A percentile compares a stretch with the other conserved stretches of the same genome.
phyloP scores from a whole-genome alignment of 1,140 invertebrate species.

The Luehdorfia chinensis region DNA sequence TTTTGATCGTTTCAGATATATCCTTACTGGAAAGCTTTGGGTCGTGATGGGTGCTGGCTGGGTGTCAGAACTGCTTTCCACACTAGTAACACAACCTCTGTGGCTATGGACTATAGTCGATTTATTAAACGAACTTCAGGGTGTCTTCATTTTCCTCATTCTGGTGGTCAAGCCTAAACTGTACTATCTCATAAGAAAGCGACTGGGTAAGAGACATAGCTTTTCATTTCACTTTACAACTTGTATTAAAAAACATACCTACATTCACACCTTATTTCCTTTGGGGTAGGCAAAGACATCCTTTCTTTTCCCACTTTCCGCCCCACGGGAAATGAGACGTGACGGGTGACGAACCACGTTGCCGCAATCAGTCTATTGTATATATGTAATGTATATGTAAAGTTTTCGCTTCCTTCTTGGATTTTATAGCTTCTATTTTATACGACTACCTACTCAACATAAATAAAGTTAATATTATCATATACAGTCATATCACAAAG shows the following conservation, averaged over 20 bases:
- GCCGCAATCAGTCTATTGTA: too few species aligned
- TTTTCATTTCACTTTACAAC: conserved; percentile 19
- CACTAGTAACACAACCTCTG: conserved; percentile 62
- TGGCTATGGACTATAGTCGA: conserved; percentile 79
- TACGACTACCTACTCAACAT: too few species aligned
- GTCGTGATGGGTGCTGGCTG: conserved; percentile 87
- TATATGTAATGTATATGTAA: too few species aligned
- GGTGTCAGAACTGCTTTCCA: conserved; percentile 81
- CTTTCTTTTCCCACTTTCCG: neutral
- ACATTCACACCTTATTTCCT: too few species aligned
- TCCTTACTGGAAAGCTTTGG: conserved; percentile 85
- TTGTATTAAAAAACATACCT: neutral
- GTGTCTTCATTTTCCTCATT: conserved; percentile 81
- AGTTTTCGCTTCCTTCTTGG: too few species aligned
- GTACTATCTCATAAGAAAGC: conserved; percentile 70
- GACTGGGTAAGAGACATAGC: conserved; percentile 63
- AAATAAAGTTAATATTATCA: too few species aligned
- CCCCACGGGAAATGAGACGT: too few species aligned
- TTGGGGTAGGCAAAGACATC: neutral
- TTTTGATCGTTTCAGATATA: conserved; percentile 71
- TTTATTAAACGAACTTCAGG: conserved; percentile 80
- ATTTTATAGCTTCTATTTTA: too few species aligned
- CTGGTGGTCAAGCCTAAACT: conserved; percentile 81
- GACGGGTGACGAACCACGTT: neutral
- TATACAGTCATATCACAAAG: too few species aligned